These are phyloP conservation scores for Melinopterus prodromus DNA, from an alignment of 2,888 invertebrate species.

Conservation along the genomic window DNA sequence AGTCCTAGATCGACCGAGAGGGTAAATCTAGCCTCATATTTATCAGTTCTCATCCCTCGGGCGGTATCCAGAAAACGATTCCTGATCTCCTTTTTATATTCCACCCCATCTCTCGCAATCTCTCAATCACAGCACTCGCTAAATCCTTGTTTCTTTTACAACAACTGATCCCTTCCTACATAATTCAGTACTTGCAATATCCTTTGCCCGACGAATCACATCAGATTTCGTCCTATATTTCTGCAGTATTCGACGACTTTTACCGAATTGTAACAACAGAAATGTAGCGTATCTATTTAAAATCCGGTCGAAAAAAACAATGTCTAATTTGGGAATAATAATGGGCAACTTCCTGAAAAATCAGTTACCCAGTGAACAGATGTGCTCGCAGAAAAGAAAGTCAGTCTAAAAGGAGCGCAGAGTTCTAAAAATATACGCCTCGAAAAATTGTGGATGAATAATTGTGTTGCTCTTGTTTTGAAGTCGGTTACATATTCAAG, in stretches of 20 bases:
- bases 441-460: constrained; percentile 23
- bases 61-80: constrained; percentile 57
- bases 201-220: constrained; percentile 23
- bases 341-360: background rate
- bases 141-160: constrained; percentile 61
- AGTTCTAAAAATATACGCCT: constrained; percentile 17
- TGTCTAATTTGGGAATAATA: background rate
- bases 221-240: background rate
- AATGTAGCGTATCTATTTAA: background rate
- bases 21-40: constrained; percentile 59
- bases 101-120: constrained; percentile 59
- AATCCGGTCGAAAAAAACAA: background rate
- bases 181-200: constrained; percentile 58
- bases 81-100: constrained; percentile 63
- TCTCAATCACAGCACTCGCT: constrained; percentile 58
- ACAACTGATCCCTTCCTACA: constrained; percentile 58
- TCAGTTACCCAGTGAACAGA: background rate
- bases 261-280: background rate
- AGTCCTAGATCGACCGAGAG: background rate
- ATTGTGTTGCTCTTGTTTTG: constrained; percentile 6
- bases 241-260: background rate
- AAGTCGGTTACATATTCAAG: constrained; percentile 13
- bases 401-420: background rate
- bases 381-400: background rate
- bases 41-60: constrained; percentile 60